Evolutionary conservation across 2,888 invertebrate genomes (phyloP).

Genomic region (Yponomeuta cagnagella): DNA sequence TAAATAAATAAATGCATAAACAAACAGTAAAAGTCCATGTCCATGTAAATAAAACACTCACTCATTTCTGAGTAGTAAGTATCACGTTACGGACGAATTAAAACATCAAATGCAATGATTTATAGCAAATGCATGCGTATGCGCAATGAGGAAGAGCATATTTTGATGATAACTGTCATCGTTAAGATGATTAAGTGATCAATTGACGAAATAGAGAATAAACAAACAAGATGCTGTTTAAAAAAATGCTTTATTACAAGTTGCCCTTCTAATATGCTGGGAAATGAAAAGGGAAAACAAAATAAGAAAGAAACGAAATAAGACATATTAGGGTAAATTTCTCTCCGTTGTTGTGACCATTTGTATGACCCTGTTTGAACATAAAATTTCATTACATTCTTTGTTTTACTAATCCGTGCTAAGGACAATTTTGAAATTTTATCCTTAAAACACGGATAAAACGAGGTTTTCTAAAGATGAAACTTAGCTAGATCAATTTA

Average conservation of each 20-base stretch:
- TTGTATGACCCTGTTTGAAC: too few species aligned
- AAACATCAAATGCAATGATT: not conserved
- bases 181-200: not conserved
- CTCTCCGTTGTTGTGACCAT: too few species aligned
- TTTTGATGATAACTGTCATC: not conserved
- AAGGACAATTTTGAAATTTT: too few species aligned
- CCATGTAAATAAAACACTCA: not conserved
- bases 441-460: too few species aligned
- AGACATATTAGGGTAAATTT: too few species aligned
- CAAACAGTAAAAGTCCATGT: too few species aligned
- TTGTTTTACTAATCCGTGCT: too few species aligned
- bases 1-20: too few species aligned
- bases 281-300: not conserved
- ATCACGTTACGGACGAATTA: not conserved
- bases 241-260: not conserved
- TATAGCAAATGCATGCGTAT: not conserved
- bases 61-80: not conserved
- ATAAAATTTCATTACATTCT: too few species aligned
- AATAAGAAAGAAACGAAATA: not conserved
- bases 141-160: not conserved
- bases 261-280: not conserved
- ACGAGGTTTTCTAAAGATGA: too few species aligned
- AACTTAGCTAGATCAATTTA: too few species aligned
- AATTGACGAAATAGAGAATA: not conserved
- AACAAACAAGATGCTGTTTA: not conserved